phyloP scores from a whole-genome alignment of 2,113 vertebrate genomes.

The Mesoclemmys tuberculata region DNA sequence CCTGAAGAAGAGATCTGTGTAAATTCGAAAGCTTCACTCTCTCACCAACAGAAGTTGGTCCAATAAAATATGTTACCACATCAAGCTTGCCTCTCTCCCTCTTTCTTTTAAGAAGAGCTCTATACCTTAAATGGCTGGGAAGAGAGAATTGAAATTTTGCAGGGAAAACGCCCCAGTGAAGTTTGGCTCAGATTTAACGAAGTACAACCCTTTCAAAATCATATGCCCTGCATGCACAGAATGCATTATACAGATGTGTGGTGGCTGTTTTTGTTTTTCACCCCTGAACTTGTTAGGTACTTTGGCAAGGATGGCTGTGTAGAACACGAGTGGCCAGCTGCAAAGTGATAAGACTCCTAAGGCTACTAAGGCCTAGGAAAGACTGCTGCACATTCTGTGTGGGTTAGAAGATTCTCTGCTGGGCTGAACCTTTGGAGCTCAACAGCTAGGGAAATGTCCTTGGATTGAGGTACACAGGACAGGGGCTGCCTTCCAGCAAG shows the following conservation, averaged over 20 bases:
- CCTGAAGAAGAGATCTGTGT: not conserved
- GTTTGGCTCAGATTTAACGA: not conserved
- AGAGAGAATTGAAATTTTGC: not conserved
- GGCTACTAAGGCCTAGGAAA: too few relatives aligned
- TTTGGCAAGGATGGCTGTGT: not conserved
- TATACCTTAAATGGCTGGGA: not conserved
- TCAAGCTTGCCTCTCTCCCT: not conserved
- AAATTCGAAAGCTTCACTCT: not conserved
- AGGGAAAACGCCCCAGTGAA: not conserved
- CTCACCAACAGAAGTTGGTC: not conserved
- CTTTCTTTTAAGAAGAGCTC: not conserved
- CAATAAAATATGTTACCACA: not conserved
- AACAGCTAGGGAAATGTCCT: too few relatives aligned
- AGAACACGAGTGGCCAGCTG: not conserved
- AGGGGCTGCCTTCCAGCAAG: not conserved
- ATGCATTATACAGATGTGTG: not conserved
- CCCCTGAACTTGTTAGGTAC: not conserved
- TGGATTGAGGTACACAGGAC: not conserved
- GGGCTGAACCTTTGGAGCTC: too few relatives aligned
- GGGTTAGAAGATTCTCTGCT: too few relatives aligned
- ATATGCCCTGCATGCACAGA: not conserved
- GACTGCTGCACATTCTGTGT: too few relatives aligned
- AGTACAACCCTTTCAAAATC: not conserved
- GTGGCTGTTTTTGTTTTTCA: not conserved
- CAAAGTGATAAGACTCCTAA: too few relatives aligned